A percentile compares a stretch with the other conserved stretches of the same genome.
Conservation (phyloP, 2,888 invertebrate species). For the Lacanobia wlatinum region DNA sequence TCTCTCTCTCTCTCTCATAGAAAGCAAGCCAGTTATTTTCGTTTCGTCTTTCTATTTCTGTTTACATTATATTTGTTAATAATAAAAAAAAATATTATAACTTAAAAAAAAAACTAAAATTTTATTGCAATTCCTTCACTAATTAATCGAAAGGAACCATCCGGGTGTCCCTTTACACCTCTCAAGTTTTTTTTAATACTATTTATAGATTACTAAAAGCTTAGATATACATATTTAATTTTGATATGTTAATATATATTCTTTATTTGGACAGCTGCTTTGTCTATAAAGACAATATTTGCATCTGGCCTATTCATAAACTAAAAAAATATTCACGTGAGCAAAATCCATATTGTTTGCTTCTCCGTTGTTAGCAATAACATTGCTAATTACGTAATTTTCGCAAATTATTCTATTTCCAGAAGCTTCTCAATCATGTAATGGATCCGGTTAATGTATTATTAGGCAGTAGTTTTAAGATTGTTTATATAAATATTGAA, state of each 20-base stretch:
- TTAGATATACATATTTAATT: not conserved
- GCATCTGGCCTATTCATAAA: not conserved
- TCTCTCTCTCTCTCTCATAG: no score
- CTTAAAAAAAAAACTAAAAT: no score
- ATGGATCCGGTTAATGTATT: not conserved
- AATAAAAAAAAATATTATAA: no score
- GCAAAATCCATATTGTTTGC: conserved; percentile 16
- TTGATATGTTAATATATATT: not conserved
- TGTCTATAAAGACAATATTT: conserved; percentile 8
- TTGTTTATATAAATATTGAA: not conserved
- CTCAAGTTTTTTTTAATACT: no score
- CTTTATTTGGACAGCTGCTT: conserved; percentile 4
- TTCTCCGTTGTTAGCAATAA: conserved; percentile 6
- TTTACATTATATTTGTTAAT: no score
- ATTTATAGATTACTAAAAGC: no score
- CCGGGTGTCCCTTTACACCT: no score
- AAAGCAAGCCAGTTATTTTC: no score
- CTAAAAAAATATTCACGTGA: no score
- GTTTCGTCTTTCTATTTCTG: no score
- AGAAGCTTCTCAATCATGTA: conserved; percentile 13
- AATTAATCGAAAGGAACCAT: no score
- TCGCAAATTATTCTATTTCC: conserved; percentile 1
- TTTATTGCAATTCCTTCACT: no score
- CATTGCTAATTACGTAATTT: conserved; percentile 32
- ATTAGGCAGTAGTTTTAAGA: not conserved